Evolutionary conservation across 2,888 invertebrate species (phyloP).

Genomic region (Zaprionus lineosus): DNA sequence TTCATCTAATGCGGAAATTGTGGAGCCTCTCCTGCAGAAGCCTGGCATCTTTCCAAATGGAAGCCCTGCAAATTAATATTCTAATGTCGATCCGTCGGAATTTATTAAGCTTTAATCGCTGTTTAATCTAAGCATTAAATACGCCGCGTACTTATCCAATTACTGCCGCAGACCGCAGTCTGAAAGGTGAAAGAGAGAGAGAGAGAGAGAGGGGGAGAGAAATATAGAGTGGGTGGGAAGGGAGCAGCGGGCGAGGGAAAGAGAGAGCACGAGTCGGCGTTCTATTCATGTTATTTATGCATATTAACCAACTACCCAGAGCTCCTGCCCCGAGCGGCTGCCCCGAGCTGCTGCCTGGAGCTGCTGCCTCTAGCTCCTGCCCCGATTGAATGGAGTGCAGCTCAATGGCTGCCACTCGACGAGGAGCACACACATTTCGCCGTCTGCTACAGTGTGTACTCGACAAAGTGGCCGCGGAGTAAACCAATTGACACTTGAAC

Average conservation of each 20-base stretch:
- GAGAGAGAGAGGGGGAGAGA: not conserved
- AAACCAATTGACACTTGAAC: slow-evolving; percentile 74
- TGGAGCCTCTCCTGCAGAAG: too few species aligned
- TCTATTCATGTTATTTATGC: slow-evolving; percentile 44
- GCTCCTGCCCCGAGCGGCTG: slow-evolving; percentile 15
- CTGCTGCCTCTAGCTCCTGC: slow-evolving; percentile 17
- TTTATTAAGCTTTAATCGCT: too few species aligned
- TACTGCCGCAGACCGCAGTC: slow-evolving; percentile 38
- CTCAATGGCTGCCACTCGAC: slow-evolving; percentile 30
- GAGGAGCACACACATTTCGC: slow-evolving; percentile 36
- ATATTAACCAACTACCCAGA: slow-evolving; percentile 33
- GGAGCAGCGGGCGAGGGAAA: not conserved
- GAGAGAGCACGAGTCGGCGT: slow-evolving; percentile 2
- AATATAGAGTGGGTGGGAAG: too few species aligned
- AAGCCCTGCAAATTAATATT: too few species aligned
- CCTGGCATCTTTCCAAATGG: too few species aligned
- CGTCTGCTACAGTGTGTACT: slow-evolving; percentile 53
- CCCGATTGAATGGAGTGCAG: slow-evolving; percentile 25
- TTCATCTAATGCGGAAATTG: too few species aligned
- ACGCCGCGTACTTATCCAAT: slow-evolving; percentile 46
- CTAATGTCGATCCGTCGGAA: too few species aligned
- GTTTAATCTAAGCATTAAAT: slow-evolving; percentile 26
- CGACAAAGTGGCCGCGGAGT: slow-evolving; percentile 67
- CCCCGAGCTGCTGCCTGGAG: slow-evolving; percentile 11
- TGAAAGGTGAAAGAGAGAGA: slow-evolving; percentile 9